These are phyloP conservation scores for Alligator mississippiensis DNA, from an alignment of 2,113 vertebrate species.

Conservation along the genomic window DNA sequence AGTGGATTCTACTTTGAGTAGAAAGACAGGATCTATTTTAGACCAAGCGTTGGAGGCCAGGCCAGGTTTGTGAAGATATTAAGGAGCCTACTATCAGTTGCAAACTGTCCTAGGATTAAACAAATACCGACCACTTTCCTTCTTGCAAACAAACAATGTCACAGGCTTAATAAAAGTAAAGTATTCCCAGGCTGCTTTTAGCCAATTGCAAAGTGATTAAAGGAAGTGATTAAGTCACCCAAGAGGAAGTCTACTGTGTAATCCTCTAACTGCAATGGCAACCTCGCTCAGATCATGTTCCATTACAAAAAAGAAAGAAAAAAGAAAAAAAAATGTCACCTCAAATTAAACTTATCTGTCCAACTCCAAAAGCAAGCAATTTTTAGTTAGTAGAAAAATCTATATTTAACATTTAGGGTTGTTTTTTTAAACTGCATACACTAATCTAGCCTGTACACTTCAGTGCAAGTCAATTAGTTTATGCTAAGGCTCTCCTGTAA, in stretches of 20 bases:
- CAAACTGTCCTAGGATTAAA: neutral
- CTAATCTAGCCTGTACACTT: neutral
- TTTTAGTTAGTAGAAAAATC: neutral
- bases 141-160: neutral
- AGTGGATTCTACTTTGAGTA: neutral
- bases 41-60: neutral
- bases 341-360: neutral
- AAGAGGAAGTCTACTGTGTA: neutral
- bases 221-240: rapidly evolving
- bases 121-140: neutral
- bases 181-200: neutral
- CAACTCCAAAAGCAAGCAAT: neutral
- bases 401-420: neutral
- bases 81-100: neutral
- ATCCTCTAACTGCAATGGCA: neutral
- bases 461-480: neutral
- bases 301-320: neutral
- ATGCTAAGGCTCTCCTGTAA: neutral
- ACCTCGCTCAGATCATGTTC: neutral
- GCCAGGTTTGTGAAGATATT: neutral
- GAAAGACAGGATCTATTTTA: constrained; percentile 12
- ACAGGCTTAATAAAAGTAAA: constrained; percentile 20
- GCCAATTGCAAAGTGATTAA: neutral
- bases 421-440: neutral
- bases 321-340: neutral